Evolutionary conservation across 2,797 vertebrate genomes (phyloP).

Genomic region (Manis javanica): DNA sequence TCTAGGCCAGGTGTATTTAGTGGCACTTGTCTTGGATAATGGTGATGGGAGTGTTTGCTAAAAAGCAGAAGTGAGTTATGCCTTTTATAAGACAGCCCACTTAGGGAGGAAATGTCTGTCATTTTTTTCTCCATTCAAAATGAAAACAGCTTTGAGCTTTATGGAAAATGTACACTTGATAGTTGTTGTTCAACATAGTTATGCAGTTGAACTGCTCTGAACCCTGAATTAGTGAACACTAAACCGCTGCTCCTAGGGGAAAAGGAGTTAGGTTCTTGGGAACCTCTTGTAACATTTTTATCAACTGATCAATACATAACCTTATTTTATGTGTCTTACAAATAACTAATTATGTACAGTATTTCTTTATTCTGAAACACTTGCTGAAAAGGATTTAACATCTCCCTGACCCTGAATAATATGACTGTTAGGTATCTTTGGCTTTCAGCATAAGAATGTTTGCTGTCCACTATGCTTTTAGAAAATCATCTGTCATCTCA

Average conservation of each 20-base stretch:
- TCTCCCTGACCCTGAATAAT: neutral
- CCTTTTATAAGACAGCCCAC: neutral
- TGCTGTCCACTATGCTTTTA: neutral
- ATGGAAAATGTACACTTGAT: neutral
- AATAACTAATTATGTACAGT: neutral
- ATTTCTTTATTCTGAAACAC: neutral
- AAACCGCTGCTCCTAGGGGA: neutral
- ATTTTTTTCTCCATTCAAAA: neutral
- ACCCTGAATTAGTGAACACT: neutral
- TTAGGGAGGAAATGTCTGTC: neutral
- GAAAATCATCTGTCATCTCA: neutral
- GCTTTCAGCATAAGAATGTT: neutral
- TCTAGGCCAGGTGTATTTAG: neutral
- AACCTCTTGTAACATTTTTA: neutral
- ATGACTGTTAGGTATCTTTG: neutral
- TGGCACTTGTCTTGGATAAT: neutral
- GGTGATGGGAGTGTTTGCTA: neutral
- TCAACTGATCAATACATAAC: neutral
- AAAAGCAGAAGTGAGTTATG: neutral
- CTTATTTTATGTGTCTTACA: neutral
- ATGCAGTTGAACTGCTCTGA: neutral
- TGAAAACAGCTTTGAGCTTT: neutral
- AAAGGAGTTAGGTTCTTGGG: neutral
- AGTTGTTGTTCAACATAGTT: neutral
- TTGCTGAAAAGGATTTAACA: neutral